Conservation (phyloP, 53 echinoderm and acorn worm species). For the Pentamera pediparva region DNA sequence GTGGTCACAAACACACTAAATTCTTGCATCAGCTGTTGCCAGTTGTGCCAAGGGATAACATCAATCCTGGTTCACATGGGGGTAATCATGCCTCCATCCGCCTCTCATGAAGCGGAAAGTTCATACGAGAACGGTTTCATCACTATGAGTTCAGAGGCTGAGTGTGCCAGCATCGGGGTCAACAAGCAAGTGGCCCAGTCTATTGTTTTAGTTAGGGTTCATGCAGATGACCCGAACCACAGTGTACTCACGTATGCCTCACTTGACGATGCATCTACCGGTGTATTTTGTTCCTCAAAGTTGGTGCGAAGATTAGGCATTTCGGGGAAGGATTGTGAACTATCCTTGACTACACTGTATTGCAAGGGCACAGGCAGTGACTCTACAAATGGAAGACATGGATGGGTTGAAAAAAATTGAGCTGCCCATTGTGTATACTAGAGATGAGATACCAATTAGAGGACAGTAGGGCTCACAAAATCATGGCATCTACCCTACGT, state of each 20-base stretch:
- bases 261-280: background rate
- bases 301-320: background rate
- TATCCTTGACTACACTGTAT: background rate
- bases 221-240: background rate
- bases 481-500: slow-evolving; percentile 13
- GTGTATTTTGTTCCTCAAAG: slow-evolving; percentile 10
- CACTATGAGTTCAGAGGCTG: too few relatives aligned
- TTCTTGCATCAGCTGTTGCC: too few relatives aligned
- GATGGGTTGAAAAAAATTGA: background rate
- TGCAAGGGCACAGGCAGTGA: background rate
- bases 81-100: too few relatives aligned
- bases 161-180: slow-evolving; percentile 15
- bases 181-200: slow-evolving; percentile 6
- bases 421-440: slow-evolving; percentile 28
- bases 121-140: background rate
- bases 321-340: background rate
- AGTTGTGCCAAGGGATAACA: too few relatives aligned
- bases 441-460: slow-evolving; percentile 18
- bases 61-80: too few relatives aligned
- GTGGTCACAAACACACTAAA: too few relatives aligned
- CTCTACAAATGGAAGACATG: slow-evolving; percentile 1
- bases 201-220: slow-evolving; percentile 2
- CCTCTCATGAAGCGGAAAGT: background rate
- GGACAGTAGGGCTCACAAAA: slow-evolving; percentile 14
- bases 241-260: slow-evolving; percentile 14